Evolutionary conservation across 2,888 invertebrate genomes (phyloP), one percentile per base, ranked within the genome.

Genomic region (Drosophila suboccidentalis): DNA sequence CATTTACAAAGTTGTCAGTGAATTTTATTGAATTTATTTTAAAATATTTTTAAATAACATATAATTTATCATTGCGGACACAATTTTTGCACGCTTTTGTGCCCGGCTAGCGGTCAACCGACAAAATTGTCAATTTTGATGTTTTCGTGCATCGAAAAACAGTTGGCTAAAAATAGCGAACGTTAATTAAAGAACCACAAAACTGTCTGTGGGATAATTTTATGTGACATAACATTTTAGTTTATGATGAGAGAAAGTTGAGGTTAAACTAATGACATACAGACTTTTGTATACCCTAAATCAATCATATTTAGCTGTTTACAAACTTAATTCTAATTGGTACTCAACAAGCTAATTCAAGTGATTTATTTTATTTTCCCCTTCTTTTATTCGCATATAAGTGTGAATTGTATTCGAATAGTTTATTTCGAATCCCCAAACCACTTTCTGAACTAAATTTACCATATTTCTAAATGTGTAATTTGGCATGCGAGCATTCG

Each of bases 121-220:
- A 68, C 73, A 68, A 70, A 80, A 75, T 62, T 88, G 89, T 78
- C 78, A 80, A 68, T 72, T 51, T 64, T 67, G 60, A 85, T 72
- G 60, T 54, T 46, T 63, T 57, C 62, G 19, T 39, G 51, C 58
- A 64, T 41, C 57, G 32, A 62, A 65, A 66, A 70, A 64, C 70
- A 78, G 34, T 59, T 54, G 70, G 22, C 62, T 59, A 53, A 34
- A 73, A 69, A 70, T 59, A 51, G 63, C 54, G 55, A 62, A 53
- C 69, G 72, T 63, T 82, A 80, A 87, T 85, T 83, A 71, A 72
- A 68, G 50, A 71, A 69, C 70, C 71, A 53, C 71, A 69, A 79
- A 66, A 46, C 59, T 59, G 69, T 46, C 50, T 63, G 44, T 47
- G 54, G 49, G 41, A 60, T 55, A 53, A 61, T 66, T 67, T 43